Evolutionary conservation across 2,113 vertebrate genomes (phyloP).

Genomic region (Calypte anna): DNA sequence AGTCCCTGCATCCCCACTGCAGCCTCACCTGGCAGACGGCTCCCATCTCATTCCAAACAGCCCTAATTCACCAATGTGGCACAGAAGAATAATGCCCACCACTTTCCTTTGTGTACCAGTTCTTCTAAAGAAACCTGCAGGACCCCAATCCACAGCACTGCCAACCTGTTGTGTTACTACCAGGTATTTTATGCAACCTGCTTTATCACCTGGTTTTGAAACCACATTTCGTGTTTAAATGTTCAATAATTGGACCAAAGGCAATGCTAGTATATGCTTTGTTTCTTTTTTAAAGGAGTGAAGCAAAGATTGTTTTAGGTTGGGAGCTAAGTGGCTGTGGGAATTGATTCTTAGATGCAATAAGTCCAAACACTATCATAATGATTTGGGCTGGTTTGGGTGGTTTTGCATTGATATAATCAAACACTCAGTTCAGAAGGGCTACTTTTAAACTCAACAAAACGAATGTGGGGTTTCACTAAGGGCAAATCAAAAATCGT

Average conservation of each 20-base stretch:
- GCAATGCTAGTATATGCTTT: background rate
- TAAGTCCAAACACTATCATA: background rate
- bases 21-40: background rate
- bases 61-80: background rate
- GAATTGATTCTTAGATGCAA: conserved; percentile 46
- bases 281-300: background rate
- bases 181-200: conserved; percentile 19
- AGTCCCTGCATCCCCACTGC: accelerated
- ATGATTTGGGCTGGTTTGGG: conserved; percentile 49
- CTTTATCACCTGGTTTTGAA: conserved; percentile 34
- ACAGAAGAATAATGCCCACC: background rate
- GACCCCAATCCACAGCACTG: background rate
- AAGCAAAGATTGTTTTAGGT: background rate
- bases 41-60: background rate
- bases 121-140: background rate
- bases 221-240: conserved; percentile 60
- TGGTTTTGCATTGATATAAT: conserved; percentile 61
- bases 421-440: conserved; percentile 32
- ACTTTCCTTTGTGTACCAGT: background rate
- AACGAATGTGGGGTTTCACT: conserved; percentile 8
- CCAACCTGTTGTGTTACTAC: background rate
- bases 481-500: conserved; percentile 7
- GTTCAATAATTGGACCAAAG: conserved; percentile 50
- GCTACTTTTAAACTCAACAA: conserved; percentile 58
- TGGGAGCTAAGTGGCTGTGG: conserved; percentile 13